A percentile compares a stretch with the other conserved stretches of the same genome.
Conservation (phyloP, 2,888 invertebrate genomes). For the Gryllus longicercus region DNA sequence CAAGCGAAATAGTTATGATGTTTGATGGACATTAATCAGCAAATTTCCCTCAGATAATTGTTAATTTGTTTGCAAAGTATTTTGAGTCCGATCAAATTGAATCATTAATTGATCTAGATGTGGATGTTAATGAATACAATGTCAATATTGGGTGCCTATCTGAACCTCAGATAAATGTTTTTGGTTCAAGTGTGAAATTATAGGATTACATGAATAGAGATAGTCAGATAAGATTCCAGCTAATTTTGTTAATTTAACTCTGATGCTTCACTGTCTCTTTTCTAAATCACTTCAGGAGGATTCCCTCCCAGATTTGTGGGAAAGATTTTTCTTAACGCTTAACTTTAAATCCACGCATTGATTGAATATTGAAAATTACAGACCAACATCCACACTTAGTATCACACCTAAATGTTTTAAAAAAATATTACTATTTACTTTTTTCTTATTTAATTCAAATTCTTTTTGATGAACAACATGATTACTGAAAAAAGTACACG, state of each 20-base stretch:
- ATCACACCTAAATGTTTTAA: not conserved
- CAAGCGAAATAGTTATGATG: not conserved
- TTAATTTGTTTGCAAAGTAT: not conserved
- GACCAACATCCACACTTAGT: not conserved
- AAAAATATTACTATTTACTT: too few species aligned
- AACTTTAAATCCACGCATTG: not conserved
- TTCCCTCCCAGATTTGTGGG: not conserved
- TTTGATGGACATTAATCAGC: too few species aligned
- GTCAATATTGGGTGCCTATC: not conserved
- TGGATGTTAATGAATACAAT: not conserved
- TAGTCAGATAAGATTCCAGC: not conserved
- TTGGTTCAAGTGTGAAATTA: not conserved
- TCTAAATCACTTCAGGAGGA: not conserved
- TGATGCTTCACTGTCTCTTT: not conserved
- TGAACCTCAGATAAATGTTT: not conserved
- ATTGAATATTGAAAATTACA: not conserved
- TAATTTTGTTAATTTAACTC: not conserved
- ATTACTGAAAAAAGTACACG: too few species aligned
- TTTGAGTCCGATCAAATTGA: not conserved
- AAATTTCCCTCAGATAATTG: not conserved
- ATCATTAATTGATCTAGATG: not conserved
- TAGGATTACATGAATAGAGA: not conserved
- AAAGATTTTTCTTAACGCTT: not conserved
- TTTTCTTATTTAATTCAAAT: too few species aligned
- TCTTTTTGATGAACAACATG: too few species aligned